Conservation (phyloP, 2,888 invertebrate species). For the Crematogaster levior region DNA sequence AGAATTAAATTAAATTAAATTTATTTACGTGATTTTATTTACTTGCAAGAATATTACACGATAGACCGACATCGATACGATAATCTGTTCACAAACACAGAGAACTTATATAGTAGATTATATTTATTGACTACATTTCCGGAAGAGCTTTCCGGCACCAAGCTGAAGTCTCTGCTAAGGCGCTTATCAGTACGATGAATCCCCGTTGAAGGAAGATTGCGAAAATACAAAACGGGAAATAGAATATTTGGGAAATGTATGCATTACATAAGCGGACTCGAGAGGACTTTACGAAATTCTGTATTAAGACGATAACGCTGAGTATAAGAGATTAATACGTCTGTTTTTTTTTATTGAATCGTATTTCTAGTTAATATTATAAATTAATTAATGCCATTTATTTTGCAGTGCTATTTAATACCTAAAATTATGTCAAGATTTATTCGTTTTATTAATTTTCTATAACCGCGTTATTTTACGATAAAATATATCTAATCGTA, state of each 20-base stretch:
- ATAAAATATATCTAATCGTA: neutral
- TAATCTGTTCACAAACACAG: conserved; percentile 8
- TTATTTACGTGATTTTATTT: neutral
- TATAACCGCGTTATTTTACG: neutral
- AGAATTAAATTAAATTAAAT: neutral
- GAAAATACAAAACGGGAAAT: neutral
- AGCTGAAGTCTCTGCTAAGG: conserved; percentile 21
- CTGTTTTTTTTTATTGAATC: neutral
- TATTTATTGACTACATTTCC: conserved; percentile 31
- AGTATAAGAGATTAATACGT: neutral
- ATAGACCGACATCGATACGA: neutral
- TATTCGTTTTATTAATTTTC: neutral
- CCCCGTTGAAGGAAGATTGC: conserved; percentile 4
- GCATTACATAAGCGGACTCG: neutral
- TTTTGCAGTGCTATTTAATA: neutral
- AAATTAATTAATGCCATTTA: neutral
- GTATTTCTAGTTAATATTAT: neutral
- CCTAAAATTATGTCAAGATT: neutral
- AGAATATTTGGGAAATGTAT: conserved; percentile 28
- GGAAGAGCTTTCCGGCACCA: neutral
- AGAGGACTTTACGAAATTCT: neutral
- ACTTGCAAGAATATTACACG: neutral
- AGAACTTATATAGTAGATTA: neutral
- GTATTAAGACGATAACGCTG: neutral
- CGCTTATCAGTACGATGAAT: conserved; percentile 35